Evolutionary conservation across 2,797 vertebrate species (phyloP), one percentile per base, ranked within the genome.

Genomic region (Mus minutoides): DNA sequence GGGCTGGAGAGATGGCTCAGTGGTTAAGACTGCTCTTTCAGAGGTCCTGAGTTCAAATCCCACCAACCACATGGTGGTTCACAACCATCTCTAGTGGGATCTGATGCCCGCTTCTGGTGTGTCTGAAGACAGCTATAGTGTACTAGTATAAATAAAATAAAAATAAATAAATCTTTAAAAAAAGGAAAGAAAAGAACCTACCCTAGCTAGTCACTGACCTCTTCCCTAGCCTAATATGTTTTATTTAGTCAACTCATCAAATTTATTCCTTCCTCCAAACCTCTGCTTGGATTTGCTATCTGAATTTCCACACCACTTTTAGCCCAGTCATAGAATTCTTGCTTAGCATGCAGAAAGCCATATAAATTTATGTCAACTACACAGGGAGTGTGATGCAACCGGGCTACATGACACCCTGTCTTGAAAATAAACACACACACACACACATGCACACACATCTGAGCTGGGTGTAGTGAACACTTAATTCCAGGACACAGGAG

Each of bases 251-350:
- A 69, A n/a, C 7, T 90, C 75, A 85, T 34, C 84, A 67, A 52
- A 58, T 95, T 62, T 80, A 79, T 83, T 73, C 54, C 88, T 82
- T 34, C 34, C 49, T 49, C 58, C 22, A 73, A 37, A 69, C 16
- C 58, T 93, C 79, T 95, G 58, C 69, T 89, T 87, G 64, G 31
- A 43, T 75, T 91, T 46, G 2, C 54, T 80, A 94, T 56, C 62
- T 60, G 76, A 34, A 84, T 87, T 40, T 21, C 54, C 49, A 76
- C 52, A 78, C 60, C 80, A 91, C 77, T 67, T 76, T 69, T 69
- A 91, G 80, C 78, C 78, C 49, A 87, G 49, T 19, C 22, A 24
- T 40, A 56, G 71, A 77, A 8, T 34, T 19, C 87, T 76, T 46
- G 85, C 4, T 87, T 40, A 87, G 16, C 49, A 71, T 54, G 22